Percentiles rank a stretch among this genome's conserved stretches.
phyloP scores from a whole-genome alignment of 2,888 invertebrate species.

The Mylabris sibirica region DNA sequence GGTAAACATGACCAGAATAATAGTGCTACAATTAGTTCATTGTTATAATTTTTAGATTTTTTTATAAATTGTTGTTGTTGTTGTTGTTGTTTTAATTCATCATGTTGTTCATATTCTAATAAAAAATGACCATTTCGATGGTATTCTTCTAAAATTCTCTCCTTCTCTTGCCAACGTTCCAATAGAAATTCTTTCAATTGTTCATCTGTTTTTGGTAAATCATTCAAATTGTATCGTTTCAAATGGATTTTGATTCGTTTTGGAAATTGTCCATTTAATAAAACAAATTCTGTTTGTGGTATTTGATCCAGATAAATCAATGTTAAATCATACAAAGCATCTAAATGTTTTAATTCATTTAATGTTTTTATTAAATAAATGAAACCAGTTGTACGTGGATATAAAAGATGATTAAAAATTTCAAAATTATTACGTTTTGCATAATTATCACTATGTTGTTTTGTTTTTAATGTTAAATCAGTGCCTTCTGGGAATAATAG shows the following conservation, averaged over 20 bases:
- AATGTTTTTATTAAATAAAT: constrained; percentile 67
- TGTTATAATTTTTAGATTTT: constrained; percentile 51
- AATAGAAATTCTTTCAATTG: constrained; percentile 71
- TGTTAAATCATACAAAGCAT: constrained; percentile 85
- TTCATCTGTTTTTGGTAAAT: constrained; percentile 67
- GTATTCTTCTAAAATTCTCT: constrained; percentile 68
- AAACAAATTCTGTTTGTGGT: constrained; percentile 78
- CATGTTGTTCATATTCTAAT: constrained; percentile 44
- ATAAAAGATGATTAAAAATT: constrained; percentile 78
- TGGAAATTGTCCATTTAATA: constrained; percentile 76
- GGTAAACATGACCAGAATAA: constrained; percentile 73
- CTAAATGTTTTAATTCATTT: constrained; percentile 68
- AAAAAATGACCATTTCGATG: constrained; percentile 64
- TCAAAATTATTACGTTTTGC: constrained; percentile 74
- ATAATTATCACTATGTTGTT: constrained; percentile 73
- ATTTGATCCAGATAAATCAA: constrained; percentile 81
- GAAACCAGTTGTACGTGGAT: constrained; percentile 88
- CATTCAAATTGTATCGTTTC: constrained; percentile 69
- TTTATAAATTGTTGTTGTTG: too few species aligned
- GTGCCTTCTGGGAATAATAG: constrained; percentile 91
- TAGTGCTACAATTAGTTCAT: constrained; percentile 65
- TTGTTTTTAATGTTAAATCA: constrained; percentile 76
- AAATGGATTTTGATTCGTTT: constrained; percentile 79
- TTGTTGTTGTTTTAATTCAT: too few species aligned
- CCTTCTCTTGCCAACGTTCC: constrained; percentile 73